Evolutionary conservation across 2,888 invertebrate species (phyloP), one percentile per base, ranked within the genome.

Genomic region (Tinea semifulvella): DNA sequence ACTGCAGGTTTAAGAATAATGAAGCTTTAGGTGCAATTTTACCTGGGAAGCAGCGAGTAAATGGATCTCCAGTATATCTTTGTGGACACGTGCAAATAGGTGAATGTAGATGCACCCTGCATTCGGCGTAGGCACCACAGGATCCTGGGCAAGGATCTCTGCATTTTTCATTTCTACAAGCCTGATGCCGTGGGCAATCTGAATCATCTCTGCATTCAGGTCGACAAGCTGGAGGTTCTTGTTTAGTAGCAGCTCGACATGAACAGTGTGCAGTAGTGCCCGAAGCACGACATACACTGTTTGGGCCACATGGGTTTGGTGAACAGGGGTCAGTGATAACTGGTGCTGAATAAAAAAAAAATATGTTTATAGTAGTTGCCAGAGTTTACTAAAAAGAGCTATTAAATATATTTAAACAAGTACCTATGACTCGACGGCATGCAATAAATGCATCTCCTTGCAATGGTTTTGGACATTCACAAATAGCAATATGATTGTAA

Each of bases 361-460:
- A 47, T 35, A n/a, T n/a, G n/a, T n/a, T 22, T 22, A 22, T 22
- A 7, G 22, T 22, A 22, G 5, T 7, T 22, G 22, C 8, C 5
- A 22, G 22, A n/a, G n/a, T n/a, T n/a, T n/a, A n/a, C n/a, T n/a
- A n/a, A n/a, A n/a, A n/a, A n/a, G 10, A 25, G 7, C 26, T 25
- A 8, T 25, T 25, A 25, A 43, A 19, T 14, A 31, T 1, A 3
- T 42, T 20, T 42, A 10, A 42, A 20, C 5, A 22, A 22, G 48
- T 57, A 82, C 86, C 76, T 58, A 76, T 63, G 48, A 83, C 77
- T 42, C 68, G 82, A 40, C 83, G 80, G 61, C 92, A 92, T 49
- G 84, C 85, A 49, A 83, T 85, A 59, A 92, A 91, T 17, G 93
- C 91, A 77, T 93, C 91, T 47, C 94, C 94, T 27, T 86, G 87